These are phyloP conservation scores for Dorcus parallelipipedus DNA, from an alignment of 2,888 invertebrate species.

Conservation along the genomic window DNA sequence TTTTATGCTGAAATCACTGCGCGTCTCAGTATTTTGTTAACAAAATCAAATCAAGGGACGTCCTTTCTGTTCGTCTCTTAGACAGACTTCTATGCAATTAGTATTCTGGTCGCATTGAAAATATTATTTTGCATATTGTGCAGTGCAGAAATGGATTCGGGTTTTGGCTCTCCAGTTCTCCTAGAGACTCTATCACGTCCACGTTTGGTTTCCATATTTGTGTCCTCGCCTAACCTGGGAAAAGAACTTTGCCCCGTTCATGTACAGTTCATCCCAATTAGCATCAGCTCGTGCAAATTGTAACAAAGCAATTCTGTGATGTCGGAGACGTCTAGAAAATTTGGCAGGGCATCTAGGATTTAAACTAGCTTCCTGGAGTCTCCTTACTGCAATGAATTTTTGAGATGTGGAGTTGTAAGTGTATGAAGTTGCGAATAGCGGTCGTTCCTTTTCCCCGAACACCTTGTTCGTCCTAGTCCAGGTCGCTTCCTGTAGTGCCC, in stretches of 20 bases:
- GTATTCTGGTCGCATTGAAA: too few species aligned
- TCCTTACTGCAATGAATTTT: too few species aligned
- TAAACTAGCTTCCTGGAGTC: not conserved
- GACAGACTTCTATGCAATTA: too few species aligned
- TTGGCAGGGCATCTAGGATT: not conserved
- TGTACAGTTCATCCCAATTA: not conserved
- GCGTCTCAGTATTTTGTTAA: too few species aligned
- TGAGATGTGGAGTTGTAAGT: not conserved
- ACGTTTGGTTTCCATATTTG: slow-evolving; percentile 7
- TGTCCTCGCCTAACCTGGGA: slow-evolving; percentile 1
- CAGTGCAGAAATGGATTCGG: too few species aligned
- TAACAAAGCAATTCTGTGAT: not conserved
- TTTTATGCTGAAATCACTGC: not conserved
- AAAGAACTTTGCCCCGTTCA: slow-evolving; percentile 5
- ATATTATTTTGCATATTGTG: too few species aligned
- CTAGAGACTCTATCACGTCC: slow-evolving; percentile 8
- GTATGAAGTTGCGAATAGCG: not conserved
- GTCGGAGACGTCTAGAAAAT: not conserved
- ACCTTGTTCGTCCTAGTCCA: not conserved
- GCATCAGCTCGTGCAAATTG: slow-evolving; percentile 7
- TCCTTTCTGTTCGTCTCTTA: too few species aligned
- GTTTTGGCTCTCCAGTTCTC: slow-evolving; percentile 4
- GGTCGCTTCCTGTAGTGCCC: too few species aligned
- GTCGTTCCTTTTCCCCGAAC: not conserved
- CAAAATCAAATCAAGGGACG: too few species aligned